Base-by-base conservation (phyloP, 2,797 vertebrate genomes). In the Anas bernieri region DNA sequence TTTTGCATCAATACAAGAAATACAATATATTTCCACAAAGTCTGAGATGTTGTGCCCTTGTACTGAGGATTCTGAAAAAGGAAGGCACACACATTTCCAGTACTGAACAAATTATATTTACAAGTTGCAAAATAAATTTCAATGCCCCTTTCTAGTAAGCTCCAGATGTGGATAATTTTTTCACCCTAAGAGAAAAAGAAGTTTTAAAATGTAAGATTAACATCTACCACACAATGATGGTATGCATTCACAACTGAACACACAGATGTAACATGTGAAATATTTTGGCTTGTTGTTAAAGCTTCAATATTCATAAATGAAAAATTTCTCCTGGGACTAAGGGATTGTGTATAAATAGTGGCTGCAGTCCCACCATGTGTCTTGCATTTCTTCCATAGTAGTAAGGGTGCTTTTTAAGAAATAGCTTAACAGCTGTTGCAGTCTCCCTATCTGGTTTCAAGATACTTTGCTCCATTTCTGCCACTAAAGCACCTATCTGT, bases 261-360 rank as follows among this genome's bases (percentile, higher is more conserved):
- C 10, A 55, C 58, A 94, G 90, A 93, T 88, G 85, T 93, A 92
- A 68, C 46, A 41, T 20, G 2, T 37, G 91, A 88, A 81, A 85
- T 92, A 92, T 33, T 50, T 48, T 82, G 56, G 11, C 21, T 58
- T 92, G n/a, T 84, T 89, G 91, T 72, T 48, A 54, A 93, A 84
- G 25, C 68, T 92, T 87, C 22, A 15, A 94, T 95, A 93, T 82
- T 96, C 79, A 90, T 59, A 90, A 94, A 76, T 18, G 48, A 92
- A 9, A 86, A 77, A 59, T 50, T 84, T 70, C 88, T 93, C 81
- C 62, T 56, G 74, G 83, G 93, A 72, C 75, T 20, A 25, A 83
- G 74, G 80, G 35, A 28, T 25, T 28, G 20, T 62, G 21, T 97
- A 97, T 95, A 97, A 97, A 98, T 96, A 97, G 96, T 80, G 83